Evolutionary conservation across 1,140 invertebrate genomes (phyloP), one percentile per base, ranked within the genome.

Genomic region (Littorina saxatilis): DNA sequence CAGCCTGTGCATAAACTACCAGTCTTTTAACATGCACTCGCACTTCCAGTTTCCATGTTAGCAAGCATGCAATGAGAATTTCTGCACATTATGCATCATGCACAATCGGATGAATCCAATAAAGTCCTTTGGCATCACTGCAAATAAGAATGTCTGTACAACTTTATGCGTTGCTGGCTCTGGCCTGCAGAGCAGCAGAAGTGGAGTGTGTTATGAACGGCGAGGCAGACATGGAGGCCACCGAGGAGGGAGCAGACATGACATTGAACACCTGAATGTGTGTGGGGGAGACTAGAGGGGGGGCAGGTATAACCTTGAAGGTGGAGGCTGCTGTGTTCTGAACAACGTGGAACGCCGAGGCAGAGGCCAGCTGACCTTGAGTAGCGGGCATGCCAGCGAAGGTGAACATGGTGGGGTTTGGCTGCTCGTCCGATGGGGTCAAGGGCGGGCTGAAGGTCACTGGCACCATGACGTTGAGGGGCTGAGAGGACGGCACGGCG

Each of bases 381-480:
- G 55, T 39, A n/a, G 76, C 52, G 5, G 37, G n/a, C 15, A 40
- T 66, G 55, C 37, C 37, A n/a, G 83, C 37, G 37, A 83, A 87
- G 1, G 85, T 81, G 76, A 86, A 84, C 47, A 86, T 78, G 1
- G 29, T 29, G n/a, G 82, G 63, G 11, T 80, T 85, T 82, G 83
- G 52, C 50, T 82, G 61, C 20, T 66, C 47, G 2, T 76, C 43
- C 1, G 39, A 72, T 11, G 86, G 84, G n/a, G 83, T 84, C 17
- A 85, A 58, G 23, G 84, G 88, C 17, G 5, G 43, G 52, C 84
- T 88, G 47, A 87, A 85, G n/a, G 86, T 85, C 2, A 88, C 47
- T 40, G 88, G 88, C 43, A 89, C 83, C 77, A 85, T 82, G 27
- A 87, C 78, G 63, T 85, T 85, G 37, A 87, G 72, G 58, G 84